Conservation (phyloP, 2,888 invertebrate genomes). For the Ophioninae sp. region DNA sequence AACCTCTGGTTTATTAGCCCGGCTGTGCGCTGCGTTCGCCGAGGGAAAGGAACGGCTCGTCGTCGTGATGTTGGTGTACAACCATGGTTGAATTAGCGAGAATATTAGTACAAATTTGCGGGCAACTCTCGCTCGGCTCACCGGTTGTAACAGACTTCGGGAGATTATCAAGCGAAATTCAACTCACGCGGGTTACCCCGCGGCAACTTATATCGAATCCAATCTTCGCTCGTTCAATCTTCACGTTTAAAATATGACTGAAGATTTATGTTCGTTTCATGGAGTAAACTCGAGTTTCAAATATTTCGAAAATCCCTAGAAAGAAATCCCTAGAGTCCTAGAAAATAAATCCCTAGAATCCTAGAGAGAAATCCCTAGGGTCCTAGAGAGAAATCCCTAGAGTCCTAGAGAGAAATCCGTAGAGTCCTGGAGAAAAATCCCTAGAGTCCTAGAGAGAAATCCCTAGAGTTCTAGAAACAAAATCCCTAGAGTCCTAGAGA, state of each 20-base stretch:
- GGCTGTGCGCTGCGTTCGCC: conserved; percentile 49
- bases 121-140: conserved; percentile 45
- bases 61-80: conserved; percentile 66
- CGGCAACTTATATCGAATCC: background rate
- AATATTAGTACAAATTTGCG: conserved; percentile 78
- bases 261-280: background rate
- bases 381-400: no score
- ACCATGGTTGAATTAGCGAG: conserved; percentile 78
- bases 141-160: conserved; percentile 38
- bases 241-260: background rate
- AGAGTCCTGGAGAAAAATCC: no score
- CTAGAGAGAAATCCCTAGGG: no score
- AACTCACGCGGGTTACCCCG: conserved; percentile 5
- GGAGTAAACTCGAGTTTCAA: no score
- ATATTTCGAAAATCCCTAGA: no score
- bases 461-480: no score
- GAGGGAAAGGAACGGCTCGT: conserved; percentile 66
- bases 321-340: no score
- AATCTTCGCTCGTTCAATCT: background rate
- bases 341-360: no score
- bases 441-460: no score
- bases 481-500: no score
- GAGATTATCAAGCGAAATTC: conserved; percentile 11
- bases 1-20: conserved; percentile 80
- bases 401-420: no score